phyloP scores from a whole-genome alignment of 1,140 invertebrate genomes.

The Whitmania pigra region DNA sequence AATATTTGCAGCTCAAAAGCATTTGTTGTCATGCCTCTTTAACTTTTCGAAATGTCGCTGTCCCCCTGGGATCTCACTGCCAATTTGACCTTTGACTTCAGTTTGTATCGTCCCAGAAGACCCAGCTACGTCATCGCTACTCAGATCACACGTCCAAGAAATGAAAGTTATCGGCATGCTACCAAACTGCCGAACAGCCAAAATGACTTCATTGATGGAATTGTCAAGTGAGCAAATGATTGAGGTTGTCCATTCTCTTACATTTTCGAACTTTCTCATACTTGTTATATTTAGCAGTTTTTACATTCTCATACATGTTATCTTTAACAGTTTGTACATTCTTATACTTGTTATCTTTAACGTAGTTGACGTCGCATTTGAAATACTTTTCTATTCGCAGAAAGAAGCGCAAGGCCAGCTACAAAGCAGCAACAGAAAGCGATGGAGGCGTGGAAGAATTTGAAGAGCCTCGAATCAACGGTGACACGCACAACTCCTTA shows the following conservation, averaged over 20 bases:
- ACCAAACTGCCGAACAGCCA: slow-evolving; percentile 28
- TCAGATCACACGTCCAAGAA: slow-evolving; percentile 32
- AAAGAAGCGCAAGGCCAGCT: slow-evolving; percentile 36
- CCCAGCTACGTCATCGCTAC: slow-evolving; percentile 40
- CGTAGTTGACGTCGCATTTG: too few relatives aligned
- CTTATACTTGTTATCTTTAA: too few relatives aligned
- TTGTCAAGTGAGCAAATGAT: not conserved
- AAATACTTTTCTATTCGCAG: slow-evolving; percentile 30
- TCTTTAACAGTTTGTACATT: not conserved
- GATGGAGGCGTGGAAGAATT: slow-evolving; percentile 17
- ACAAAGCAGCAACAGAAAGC: slow-evolving; percentile 32
- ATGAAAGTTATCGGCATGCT: slow-evolving; percentile 38
- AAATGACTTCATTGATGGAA: slow-evolving; percentile 26
- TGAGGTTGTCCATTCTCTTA: not conserved
- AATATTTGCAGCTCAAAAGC: too few relatives aligned
- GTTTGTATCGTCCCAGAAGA: slow-evolving; percentile 35
- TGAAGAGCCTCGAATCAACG: slow-evolving; percentile 7
- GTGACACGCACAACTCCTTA: not conserved
- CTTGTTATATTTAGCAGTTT: slow-evolving; percentile 13
- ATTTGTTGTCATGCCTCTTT: too few relatives aligned
- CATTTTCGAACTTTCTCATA: not conserved
- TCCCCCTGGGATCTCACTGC: slow-evolving; percentile 35
- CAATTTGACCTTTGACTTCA: slow-evolving; percentile 37
- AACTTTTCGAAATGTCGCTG: slow-evolving; percentile 26
- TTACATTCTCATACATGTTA: too few relatives aligned